Base-by-base conservation (phyloP, 2,888 invertebrate genomes). In the Teinopalpus imperialis region DNA sequence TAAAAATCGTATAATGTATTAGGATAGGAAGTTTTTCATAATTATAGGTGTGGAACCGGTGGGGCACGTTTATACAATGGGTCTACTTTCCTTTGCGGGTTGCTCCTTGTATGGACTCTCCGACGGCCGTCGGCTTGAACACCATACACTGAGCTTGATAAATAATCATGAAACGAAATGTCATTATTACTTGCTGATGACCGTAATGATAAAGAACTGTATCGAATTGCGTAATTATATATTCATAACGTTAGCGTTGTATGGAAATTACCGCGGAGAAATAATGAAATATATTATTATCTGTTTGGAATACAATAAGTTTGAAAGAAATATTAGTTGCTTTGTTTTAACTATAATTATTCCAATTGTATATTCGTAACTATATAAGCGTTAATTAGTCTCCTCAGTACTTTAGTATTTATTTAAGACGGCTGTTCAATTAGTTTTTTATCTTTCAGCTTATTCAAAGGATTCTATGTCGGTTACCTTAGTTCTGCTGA, bases 31-130 rank as follows among this genome's bases (percentile, higher is more conserved):
- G 69, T 75, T 78, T 78, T 78, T 81, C 76, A n/a, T n/a, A n/a
- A n/a, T 69, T 68, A 58, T 69, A 70, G 77, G 79, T 76, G 72
- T 78, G 76, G 75, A 78, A 74, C 75, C 82, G 71, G 51, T 37
- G 40, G 46, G 43, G 44, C 51, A 52, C 58, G 56, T 57, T 47
- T 54, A 44, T 62, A 86, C 85, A 86, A 86, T 85, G 72, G 75
- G 67, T 65, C 81, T 64, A 74, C 81, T 76, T 81, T 80, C 87
- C 85, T 76, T 85, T 77, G 59, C 51, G 61, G 78, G 82, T 48
- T 48, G 36, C 53, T 45, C 76, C 77, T 58, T 70, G 54, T 74
- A 69, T 37, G 72, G 77, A 36, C 48, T 45, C 49, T 37, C 50
- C 43, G 53, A 48, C 48, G 54, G 43, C 51, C 52, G 47, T 34